Percentiles rank a stretch among this genome's conserved stretches.
phyloP scores from a whole-genome alignment of 2,797 vertebrate species.

The Podarcis siculus region DNA sequence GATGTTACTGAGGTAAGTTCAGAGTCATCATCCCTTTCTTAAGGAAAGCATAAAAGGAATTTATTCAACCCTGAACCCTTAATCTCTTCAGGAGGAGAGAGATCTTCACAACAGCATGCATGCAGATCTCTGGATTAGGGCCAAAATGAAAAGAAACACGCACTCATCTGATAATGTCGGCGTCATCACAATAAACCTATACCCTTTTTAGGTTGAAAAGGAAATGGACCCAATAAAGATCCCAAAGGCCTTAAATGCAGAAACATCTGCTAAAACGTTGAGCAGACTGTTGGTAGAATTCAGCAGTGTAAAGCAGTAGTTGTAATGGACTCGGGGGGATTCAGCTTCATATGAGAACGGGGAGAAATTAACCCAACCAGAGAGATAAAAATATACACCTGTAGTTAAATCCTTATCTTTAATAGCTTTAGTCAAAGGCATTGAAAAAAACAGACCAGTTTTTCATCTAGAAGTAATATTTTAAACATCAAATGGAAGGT shows the following conservation, averaged over 20 bases:
- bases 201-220: conserved; percentile 51
- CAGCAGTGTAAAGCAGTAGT: conserved; percentile 70
- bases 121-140: background rate
- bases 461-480: conserved; percentile 27
- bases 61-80: background rate
- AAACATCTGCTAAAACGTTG: conserved; percentile 75
- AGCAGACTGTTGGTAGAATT: conserved; percentile 76
- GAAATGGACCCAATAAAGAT: conserved; percentile 61
- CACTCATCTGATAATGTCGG: conserved; percentile 4
- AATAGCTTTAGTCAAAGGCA: conserved; percentile 29
- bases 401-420: conserved; percentile 29
- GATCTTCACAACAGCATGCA: background rate
- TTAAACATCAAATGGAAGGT: conserved; percentile 32
- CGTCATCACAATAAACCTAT: background rate
- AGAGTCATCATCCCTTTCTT: background rate
- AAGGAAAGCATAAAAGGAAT: background rate
- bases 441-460: conserved; percentile 47
- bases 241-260: conserved; percentile 71
- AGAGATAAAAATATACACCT: conserved; percentile 48
- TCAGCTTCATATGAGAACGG: conserved; percentile 69
- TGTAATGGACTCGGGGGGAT: conserved; percentile 62
- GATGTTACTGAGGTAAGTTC: conserved; percentile 95
- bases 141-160: conserved; percentile 13
- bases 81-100: background rate
- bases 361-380: conserved; percentile 52